A percentile compares a stretch with the other conserved stretches of the same genome.
These are phyloP conservation scores for Euthynnus affinis DNA, from an alignment of 2,797 vertebrate genomes.

Conservation along the genomic window DNA sequence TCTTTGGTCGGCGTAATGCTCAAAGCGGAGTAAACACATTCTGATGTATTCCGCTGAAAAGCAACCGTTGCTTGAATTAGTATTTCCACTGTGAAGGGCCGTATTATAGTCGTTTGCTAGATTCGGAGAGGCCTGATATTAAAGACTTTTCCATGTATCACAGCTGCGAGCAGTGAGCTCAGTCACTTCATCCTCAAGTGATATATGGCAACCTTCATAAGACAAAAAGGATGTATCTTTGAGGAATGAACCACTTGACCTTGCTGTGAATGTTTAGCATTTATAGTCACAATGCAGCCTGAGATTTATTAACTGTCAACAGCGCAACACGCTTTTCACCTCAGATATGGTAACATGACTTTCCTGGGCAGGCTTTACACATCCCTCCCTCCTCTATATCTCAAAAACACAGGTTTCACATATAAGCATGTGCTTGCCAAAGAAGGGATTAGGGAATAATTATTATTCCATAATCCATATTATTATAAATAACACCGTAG, in stretches of 20 bases:
- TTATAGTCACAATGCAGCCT: constrained; percentile 50
- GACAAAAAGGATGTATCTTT: constrained; percentile 70
- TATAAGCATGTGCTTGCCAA: neutral
- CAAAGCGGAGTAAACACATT: constrained; percentile 19
- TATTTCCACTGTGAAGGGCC: neutral
- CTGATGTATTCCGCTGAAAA: constrained; percentile 8
- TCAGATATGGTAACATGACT: constrained; percentile 38
- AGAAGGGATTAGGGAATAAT: neutral
- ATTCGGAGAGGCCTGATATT: constrained; percentile 26
- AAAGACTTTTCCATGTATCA: constrained; percentile 37
- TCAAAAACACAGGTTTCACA: constrained; percentile 1
- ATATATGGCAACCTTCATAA: constrained; percentile 69
- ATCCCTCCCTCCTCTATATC: neutral
- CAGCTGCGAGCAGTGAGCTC: constrained; percentile 31
- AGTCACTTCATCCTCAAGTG: constrained; percentile 54
- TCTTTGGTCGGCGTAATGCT: constrained; percentile 31
- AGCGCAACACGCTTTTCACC: constrained; percentile 34
- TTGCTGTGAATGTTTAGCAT: constrained; percentile 68
- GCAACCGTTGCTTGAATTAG: neutral
- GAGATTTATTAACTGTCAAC: constrained; percentile 75
- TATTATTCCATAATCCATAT: no score
- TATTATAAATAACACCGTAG: constrained; percentile 10
- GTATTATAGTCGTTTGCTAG: neutral
- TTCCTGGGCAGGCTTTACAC: constrained; percentile 14
- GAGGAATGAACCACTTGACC: constrained; percentile 68